Conservation (phyloP, 1,140 invertebrate species). For the Drosophila arawakana region DNA sequence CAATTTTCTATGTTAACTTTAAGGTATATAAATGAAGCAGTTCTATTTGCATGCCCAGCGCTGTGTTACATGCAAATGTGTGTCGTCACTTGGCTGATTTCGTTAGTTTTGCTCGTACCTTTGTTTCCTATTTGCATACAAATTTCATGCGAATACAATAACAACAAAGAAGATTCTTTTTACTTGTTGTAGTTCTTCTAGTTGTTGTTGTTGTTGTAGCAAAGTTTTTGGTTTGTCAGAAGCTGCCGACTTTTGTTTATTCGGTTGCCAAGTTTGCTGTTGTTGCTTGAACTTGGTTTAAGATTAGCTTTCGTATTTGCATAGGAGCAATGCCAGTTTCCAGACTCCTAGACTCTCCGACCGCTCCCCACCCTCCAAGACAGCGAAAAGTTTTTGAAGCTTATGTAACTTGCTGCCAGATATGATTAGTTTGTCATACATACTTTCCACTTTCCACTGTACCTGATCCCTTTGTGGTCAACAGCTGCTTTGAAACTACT, state of each 20-base stretch:
- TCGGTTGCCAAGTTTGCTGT: constrained; percentile 64
- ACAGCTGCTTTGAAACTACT: neutral
- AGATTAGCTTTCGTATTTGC: constrained; percentile 60
- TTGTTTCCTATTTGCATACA: constrained; percentile 77
- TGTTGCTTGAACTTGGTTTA: constrained; percentile 55
- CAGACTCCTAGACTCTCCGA: neutral
- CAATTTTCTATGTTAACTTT: no score
- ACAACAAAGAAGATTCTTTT: constrained; percentile 19
- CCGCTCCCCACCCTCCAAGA: neutral
- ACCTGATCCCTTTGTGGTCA: neutral
- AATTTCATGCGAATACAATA: constrained; percentile 62
- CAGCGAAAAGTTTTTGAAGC: constrained; percentile 28
- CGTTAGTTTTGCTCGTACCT: constrained; percentile 69
- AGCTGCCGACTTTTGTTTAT: constrained; percentile 65
- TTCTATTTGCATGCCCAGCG: neutral
- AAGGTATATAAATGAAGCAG: neutral
- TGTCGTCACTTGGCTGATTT: constrained; percentile 44
- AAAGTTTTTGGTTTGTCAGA: constrained; percentile 8
- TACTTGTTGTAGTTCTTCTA: neutral
- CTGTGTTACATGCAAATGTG: constrained; percentile 34
- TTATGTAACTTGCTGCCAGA: constrained; percentile 38
- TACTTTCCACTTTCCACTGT: neutral
- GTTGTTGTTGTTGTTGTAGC: neutral
- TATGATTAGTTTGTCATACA: constrained; percentile 47
- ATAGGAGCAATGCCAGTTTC: constrained; percentile 37